Evolutionary conservation across 2,797 vertebrate species (phyloP).

Genomic region (Acrocephalus scirpaceus): DNA sequence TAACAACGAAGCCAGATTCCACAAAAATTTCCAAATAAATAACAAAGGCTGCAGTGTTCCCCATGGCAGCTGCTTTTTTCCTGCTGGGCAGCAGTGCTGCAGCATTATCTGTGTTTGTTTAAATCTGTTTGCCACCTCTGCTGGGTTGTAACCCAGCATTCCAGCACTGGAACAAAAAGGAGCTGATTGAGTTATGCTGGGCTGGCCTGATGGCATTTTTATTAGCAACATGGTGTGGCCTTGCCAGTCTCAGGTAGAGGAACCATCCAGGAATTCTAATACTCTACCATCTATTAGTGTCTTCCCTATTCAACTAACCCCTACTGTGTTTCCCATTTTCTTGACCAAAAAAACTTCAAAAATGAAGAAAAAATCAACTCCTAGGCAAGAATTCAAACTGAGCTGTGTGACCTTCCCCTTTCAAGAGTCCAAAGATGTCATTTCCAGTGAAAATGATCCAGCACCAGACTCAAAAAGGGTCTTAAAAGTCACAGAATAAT

Average conservation of each 20-base stretch:
- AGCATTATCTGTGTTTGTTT: conserved; percentile 9
- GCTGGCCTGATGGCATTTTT: not conserved
- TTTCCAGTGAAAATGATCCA: conserved; percentile 21
- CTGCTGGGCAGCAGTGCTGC: not conserved
- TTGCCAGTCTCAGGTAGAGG: not conserved
- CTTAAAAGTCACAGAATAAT: conserved; percentile 15
- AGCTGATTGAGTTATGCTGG: not conserved
- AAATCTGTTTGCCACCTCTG: not conserved
- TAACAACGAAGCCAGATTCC: not conserved
- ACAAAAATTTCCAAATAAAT: not conserved
- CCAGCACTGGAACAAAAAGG: not conserved
- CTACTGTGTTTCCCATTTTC: not conserved
- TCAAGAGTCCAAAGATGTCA: not conserved
- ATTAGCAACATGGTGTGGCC: not conserved
- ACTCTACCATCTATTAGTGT: not conserved
- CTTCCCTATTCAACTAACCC: not conserved
- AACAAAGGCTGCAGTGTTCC: not conserved
- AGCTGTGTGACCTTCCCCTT: not conserved
- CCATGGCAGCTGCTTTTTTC: not conserved
- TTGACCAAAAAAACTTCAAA: not conserved
- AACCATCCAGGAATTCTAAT: not conserved
- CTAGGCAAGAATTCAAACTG: conserved; percentile 13
- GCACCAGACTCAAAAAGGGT: not conserved
- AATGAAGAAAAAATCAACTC: not conserved
- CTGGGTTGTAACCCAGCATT: conserved; percentile 18